Conservation (phyloP, 2,113 vertebrate genomes). For the Crotalus tigris region DNA sequence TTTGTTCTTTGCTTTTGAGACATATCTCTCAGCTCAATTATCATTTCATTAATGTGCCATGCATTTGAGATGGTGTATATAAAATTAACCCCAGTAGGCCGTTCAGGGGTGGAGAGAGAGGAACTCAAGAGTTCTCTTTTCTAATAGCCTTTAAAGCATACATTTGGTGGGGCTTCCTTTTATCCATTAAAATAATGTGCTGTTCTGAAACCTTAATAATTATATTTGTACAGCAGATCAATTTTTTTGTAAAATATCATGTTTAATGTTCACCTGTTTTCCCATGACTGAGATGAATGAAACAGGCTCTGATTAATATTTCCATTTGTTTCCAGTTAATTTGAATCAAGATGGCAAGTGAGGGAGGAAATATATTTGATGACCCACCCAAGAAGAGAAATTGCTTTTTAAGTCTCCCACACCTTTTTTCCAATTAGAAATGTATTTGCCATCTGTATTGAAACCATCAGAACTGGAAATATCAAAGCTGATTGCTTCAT, state of each 20-base stretch:
- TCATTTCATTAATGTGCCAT: conserved; percentile 39
- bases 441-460: conserved; percentile 48
- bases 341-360: conserved; percentile 51
- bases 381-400: conserved; percentile 25
- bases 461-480: conserved; percentile 40
- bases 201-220: conserved; percentile 65
- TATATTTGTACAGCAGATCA: conserved; percentile 65
- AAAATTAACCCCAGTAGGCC: conserved; percentile 18
- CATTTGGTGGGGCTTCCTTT: conserved; percentile 47
- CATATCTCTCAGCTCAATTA: conserved; percentile 42
- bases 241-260: conserved; percentile 59
- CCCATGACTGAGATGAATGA: conserved; percentile 56
- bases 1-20: conserved; percentile 42
- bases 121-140: conserved; percentile 11
- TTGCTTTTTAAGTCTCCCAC: neutral
- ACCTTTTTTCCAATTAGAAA: neutral
- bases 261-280: conserved; percentile 63
- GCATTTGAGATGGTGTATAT: conserved; percentile 25
- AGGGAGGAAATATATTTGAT: conserved; percentile 26
- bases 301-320: conserved; percentile 61
- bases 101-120: neutral
- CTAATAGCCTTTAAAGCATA: conserved; percentile 24
- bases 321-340: conserved; percentile 55
- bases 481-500: conserved; percentile 23
- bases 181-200: conserved; percentile 49